These are phyloP conservation scores for Phoeniculus purpureus DNA, from an alignment of 2,797 vertebrate genomes.

Conservation along the genomic window DNA sequence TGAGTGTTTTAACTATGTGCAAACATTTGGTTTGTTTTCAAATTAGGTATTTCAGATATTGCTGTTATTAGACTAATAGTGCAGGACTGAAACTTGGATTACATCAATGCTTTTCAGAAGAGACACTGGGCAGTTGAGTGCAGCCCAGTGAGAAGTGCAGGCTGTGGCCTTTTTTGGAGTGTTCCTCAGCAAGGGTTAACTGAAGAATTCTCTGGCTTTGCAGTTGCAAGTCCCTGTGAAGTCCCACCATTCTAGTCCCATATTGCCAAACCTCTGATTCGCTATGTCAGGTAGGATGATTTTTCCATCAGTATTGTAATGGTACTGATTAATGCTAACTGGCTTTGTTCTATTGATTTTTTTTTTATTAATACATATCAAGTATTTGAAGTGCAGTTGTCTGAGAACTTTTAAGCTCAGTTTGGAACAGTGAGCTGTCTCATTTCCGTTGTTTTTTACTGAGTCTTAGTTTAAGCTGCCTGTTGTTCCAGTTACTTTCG, in stretches of 20 bases:
- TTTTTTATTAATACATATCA: too few relatives aligned
- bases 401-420: background rate
- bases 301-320: background rate
- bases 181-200: background rate
- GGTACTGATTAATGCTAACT: background rate
- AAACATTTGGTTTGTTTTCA: background rate
- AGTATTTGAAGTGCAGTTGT: background rate
- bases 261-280: background rate
- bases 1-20: background rate
- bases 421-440: background rate
- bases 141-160: background rate
- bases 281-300: background rate
- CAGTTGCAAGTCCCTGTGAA: accelerated
- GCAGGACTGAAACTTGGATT: background rate
- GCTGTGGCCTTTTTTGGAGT: background rate
- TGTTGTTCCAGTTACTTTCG: background rate
- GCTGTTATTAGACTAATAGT: background rate
- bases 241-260: background rate
- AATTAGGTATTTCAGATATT: background rate
- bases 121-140: accelerated
- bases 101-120: background rate
- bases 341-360: background rate
- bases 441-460: background rate
- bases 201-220: background rate
- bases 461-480: background rate